Evolutionary conservation across 2,888 invertebrate genomes (phyloP), one percentile per base, ranked within the genome.

Genomic region (Amiota mariae): DNA sequence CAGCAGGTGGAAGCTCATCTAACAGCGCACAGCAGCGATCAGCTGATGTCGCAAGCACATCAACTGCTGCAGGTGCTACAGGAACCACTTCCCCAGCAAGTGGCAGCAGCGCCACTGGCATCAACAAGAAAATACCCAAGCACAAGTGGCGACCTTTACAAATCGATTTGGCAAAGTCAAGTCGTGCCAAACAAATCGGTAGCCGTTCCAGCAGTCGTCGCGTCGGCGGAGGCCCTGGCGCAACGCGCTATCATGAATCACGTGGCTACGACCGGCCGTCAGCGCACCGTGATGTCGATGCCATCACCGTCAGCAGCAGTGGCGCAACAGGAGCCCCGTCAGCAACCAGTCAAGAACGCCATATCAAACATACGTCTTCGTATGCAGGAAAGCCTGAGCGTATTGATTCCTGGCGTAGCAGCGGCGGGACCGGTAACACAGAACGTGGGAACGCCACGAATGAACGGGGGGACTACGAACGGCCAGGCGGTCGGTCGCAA

Each of bases 131-230:
- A 81, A 87, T 89, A 78, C 90, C 90, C 79, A 90, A 90, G 85
- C 96, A 96, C 90, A 97, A 96, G 89, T 98, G 98, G 98, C 94
- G 97, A 74, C 97, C 97, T 0, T 91, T 98, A 75, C 96, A 96
- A 84, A 96, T 98, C 77, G 96, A 97, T 86, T 91, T 95, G 82
- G 85, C 89, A 79, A 93, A 94, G 74, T 94, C 94, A 81, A 92
- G 92, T 66, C 91, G 93, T 76, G 92, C 92, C 6, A 93, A 93
- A 85, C 87, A 87, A 70, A 85, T 88, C 76, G 92, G 93, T 81
- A 94, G 94, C 67, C 92, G 93, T 74, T 90, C 92, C 75, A 91
- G 91, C 74, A 91, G 91, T 63, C 85, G 88, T 47, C 80, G 88
- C 13, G 80, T 79, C 73, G 79, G 75, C 76, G 80, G 85, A 20